Evolutionary conservation across 2,888 invertebrate species (phyloP).

Genomic region (Neuroscelio doddi): DNA sequence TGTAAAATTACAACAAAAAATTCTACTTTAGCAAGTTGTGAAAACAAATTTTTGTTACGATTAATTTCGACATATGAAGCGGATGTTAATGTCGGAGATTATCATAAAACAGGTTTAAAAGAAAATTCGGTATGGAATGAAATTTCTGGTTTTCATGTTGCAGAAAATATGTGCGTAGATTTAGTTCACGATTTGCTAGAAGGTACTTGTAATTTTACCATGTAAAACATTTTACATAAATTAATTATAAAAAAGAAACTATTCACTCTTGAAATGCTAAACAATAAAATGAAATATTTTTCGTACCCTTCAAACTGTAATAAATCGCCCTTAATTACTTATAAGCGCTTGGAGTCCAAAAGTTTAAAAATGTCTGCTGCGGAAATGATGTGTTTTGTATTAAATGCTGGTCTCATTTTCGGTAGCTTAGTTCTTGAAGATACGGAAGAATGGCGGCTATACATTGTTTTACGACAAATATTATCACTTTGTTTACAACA

Average conservation of each 20-base stretch:
- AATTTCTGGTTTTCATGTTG: constrained; percentile 15
- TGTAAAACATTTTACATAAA: constrained; percentile 9
- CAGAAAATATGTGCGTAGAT: constrained; percentile 22
- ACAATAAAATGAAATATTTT: constrained; percentile 20
- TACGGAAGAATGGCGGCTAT: constrained; percentile 15
- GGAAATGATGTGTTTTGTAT: constrained; percentile 28
- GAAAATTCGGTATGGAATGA: constrained; percentile 23
- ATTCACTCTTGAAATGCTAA: constrained; percentile 3
- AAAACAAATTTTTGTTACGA: constrained; percentile 11
- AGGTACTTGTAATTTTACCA: constrained; percentile 19
- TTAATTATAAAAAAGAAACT: constrained; percentile 1
- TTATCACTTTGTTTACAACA: constrained; percentile 17
- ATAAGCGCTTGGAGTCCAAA: constrained; percentile 12
- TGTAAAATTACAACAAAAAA: constrained; percentile 9
- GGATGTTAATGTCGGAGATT: constrained; percentile 1
- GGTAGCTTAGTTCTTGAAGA: constrained; percentile 21
- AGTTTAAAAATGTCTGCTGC: constrained; percentile 41
- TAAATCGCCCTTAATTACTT: constrained; percentile 41
- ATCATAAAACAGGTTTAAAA: constrained; percentile 5
- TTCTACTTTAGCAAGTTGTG: background rate
- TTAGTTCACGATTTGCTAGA: constrained; percentile 24
- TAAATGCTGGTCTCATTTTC: constrained; percentile 20
- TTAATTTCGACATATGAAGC: background rate
- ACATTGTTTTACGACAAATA: constrained; percentile 20
- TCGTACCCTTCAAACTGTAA: constrained; percentile 25